Base-by-base conservation (phyloP, 2,797 vertebrate species). In the Acrossocheilus fasciatus region DNA sequence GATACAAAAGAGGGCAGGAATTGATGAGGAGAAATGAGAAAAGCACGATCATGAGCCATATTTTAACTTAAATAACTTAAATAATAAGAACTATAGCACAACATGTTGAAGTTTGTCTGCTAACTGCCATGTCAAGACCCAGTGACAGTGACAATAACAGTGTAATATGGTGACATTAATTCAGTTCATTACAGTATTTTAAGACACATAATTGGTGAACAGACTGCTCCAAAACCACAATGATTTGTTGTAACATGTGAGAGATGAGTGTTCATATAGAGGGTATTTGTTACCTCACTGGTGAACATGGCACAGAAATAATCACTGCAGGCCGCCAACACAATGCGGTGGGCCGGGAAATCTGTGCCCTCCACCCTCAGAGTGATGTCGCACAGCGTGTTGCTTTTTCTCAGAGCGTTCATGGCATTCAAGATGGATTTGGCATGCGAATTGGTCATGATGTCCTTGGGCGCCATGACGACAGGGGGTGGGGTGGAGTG, bases 301-400 rank as follows among this genome's bases (percentile, higher is more conserved):
- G 98, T 99, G 95, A 99, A 99, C 98, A 99, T 99, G 93, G 98
- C 98, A 92, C 98, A 99, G 93, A 99, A 99, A 92, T 99, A 99
- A 91, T 99, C 98, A 39, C 98, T 99, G 95, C 98, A 99, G 89
- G 98, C 98, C 2, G 98, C 98, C 92, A 99, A 93, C 86, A 99
- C 98, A 45, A 99, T 99, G 79, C 98, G 97, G 90, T 99, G 98
- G 64, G 98, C 98, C 2, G 98, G 98, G 87, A 99, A 99, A 90
- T 98, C 97, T 52, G 98, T 96, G 93, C 95, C 96, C 88, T 99
- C 97, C 88, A 99, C 98, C 89, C 97, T 96, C 90, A 99, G 93
- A 0, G 98, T 99, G 94, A 99, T 98, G 80, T 99, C 98, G 83
- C 98, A 99, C 82, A 99, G 96, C 2, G 98, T 99, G 93, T 97